Evolutionary conservation across 1,140 invertebrate species (phyloP).

Genomic region (Lithobius niger): DNA sequence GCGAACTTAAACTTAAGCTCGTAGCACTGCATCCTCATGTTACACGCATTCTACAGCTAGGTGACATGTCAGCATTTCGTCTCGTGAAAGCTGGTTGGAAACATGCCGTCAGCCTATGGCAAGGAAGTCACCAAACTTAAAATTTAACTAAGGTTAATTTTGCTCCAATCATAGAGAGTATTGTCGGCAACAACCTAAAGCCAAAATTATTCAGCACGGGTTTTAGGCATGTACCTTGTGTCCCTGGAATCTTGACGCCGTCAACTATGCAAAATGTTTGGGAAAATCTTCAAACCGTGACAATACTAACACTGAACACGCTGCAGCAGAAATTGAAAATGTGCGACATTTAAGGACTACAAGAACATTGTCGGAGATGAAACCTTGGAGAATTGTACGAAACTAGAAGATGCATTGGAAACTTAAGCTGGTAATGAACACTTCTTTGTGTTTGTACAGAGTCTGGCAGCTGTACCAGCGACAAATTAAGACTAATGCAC

Average conservation of each 20-base stretch:
- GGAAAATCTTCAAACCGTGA: background rate
- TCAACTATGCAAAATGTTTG: conserved; percentile 4
- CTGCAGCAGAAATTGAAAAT: background rate
- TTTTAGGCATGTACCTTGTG: background rate
- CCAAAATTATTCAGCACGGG: background rate
- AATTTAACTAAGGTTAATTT: background rate
- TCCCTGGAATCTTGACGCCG: conserved; percentile 3
- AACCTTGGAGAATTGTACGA: background rate
- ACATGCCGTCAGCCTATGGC: background rate
- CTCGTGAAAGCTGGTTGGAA: conserved; percentile 11
- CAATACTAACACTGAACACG: background rate
- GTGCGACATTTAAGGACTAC: background rate
- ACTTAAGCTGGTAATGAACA: background rate
- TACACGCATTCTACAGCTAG: too few species aligned
- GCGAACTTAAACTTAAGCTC: too few species aligned
- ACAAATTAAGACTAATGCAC: background rate
- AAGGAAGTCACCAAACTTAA: background rate
- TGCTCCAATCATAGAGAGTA: background rate
- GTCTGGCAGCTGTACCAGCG: background rate
- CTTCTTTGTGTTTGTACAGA: background rate
- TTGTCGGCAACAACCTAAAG: background rate
- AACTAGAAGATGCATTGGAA: background rate
- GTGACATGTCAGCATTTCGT: conserved; percentile 4
- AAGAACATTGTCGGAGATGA: background rate
- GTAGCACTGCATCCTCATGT: too few species aligned